Percentiles rank a stretch among this genome's conserved stretches.
Evolutionary conservation across 2,113 vertebrate species (phyloP).

Genomic region (Chionomys nivalis): DNA sequence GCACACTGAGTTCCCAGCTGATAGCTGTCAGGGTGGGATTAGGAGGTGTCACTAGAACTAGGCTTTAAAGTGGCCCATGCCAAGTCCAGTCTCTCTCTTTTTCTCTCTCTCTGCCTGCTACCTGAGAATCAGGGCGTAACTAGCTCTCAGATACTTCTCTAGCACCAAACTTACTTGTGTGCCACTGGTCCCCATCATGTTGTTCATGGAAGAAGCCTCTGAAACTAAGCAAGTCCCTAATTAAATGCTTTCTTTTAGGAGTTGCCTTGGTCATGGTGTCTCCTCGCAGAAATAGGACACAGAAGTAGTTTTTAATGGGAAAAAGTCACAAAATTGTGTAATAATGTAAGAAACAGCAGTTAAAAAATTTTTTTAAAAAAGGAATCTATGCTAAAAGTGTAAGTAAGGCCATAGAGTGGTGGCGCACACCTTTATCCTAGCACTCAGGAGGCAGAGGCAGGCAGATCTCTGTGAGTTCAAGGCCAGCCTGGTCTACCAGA

Average conservation of each 20-base stretch:
- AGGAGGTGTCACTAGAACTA: neutral
- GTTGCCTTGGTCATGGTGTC: neutral
- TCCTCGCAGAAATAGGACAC: neutral
- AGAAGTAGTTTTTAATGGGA: neutral
- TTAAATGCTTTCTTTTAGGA: neutral
- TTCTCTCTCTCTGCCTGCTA: neutral
- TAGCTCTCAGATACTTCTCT: neutral
- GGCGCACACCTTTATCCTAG: too few species aligned
- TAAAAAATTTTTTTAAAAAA: neutral
- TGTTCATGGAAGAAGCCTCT: neutral
- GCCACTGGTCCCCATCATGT: neutral
- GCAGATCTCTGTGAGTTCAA: too few species aligned
- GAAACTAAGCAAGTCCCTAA: neutral
- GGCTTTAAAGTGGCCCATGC: neutral
- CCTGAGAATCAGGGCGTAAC: neutral
- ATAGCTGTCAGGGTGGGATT: neutral
- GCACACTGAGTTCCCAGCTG: neutral
- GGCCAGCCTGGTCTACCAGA: too few species aligned
- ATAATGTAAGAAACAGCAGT: conserved; percentile 21
- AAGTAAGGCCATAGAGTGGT: neutral
- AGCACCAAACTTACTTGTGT: neutral
- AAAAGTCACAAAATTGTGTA: neutral
- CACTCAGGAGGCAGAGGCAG: too few species aligned
- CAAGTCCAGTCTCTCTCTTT: neutral
- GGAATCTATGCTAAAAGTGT: neutral